Conservation (phyloP, 2,797 vertebrate genomes). For the Pseudotriccus pelzelni region DNA sequence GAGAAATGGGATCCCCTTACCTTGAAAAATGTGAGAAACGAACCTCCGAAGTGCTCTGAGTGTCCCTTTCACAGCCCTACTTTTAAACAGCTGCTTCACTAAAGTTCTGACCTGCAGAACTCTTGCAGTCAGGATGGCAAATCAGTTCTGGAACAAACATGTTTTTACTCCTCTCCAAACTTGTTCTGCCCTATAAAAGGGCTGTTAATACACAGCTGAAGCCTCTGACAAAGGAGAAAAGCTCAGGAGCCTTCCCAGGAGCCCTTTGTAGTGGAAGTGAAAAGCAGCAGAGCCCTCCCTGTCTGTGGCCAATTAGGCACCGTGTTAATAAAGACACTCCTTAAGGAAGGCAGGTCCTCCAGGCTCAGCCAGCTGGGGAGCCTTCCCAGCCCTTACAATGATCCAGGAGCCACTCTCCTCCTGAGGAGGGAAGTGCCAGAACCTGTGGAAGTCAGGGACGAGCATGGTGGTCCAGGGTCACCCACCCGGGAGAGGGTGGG, state of each 20-base stretch:
- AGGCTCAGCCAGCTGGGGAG: not conserved
- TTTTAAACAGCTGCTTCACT: not conserved
- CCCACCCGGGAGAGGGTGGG: not conserved
- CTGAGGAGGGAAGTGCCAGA: not conserved
- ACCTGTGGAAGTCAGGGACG: rapidly evolving
- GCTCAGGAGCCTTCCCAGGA: not conserved
- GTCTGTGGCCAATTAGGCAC: not conserved
- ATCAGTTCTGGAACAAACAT: rapidly evolving
- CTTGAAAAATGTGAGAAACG: not conserved
- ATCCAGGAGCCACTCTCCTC: not conserved
- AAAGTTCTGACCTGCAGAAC: not conserved
- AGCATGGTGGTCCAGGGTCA: not conserved
- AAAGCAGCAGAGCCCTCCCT: not conserved
- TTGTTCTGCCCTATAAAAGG: not conserved
- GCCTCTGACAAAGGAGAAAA: not conserved
- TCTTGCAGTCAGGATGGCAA: not conserved
- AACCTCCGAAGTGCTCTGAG: rapidly evolving
- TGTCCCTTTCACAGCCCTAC: not conserved
- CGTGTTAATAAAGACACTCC: rapidly evolving
- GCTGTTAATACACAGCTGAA: rapidly evolving
- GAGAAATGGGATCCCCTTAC: not conserved
- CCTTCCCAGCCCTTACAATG: not conserved
- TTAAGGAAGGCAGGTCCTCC: not conserved
- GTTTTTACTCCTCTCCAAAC: not conserved
- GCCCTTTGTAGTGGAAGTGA: not conserved